phyloP scores from a whole-genome alignment of 2,113 vertebrate species.

The Rhagologus leucostigma region DNA sequence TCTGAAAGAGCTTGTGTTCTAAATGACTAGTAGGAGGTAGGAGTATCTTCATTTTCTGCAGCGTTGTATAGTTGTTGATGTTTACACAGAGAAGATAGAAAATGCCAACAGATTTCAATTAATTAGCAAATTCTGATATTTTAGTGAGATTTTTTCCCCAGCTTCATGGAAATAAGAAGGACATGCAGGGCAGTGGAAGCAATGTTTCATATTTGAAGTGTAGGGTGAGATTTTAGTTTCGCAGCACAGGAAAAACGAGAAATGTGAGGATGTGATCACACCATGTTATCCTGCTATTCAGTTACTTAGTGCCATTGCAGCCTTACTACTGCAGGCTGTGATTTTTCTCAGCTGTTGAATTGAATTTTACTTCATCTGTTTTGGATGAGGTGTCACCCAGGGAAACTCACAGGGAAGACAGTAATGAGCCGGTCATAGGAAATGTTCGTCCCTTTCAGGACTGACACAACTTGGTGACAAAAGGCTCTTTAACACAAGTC shows the following conservation, averaged over 20 bases:
- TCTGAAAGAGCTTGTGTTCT: not conserved
- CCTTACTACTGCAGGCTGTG: not conserved
- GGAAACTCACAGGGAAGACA: not conserved
- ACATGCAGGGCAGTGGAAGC: not conserved
- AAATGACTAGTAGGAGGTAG: not conserved
- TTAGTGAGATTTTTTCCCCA: not conserved
- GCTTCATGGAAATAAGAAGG: not conserved
- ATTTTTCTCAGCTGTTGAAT: not conserved
- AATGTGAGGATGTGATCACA: not conserved
- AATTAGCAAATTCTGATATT: not conserved
- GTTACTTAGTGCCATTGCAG: not conserved
- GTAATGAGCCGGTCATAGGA: not conserved
- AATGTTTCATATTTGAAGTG: not conserved
- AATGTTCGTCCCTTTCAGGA: not conserved
- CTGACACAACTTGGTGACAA: not conserved
- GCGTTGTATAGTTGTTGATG: not conserved
- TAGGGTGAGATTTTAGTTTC: not conserved
- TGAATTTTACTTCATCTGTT: not conserved
- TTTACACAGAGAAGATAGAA: not conserved
- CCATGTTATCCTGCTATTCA: not conserved
- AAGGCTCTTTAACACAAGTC: not conserved
- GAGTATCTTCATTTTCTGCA: not conserved
- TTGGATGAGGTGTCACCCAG: not conserved
- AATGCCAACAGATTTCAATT: not conserved
- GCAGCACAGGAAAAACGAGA: not conserved